phyloP scores from a whole-genome alignment of 2,888 invertebrate species.

The Melanostoma mellinum region DNA sequence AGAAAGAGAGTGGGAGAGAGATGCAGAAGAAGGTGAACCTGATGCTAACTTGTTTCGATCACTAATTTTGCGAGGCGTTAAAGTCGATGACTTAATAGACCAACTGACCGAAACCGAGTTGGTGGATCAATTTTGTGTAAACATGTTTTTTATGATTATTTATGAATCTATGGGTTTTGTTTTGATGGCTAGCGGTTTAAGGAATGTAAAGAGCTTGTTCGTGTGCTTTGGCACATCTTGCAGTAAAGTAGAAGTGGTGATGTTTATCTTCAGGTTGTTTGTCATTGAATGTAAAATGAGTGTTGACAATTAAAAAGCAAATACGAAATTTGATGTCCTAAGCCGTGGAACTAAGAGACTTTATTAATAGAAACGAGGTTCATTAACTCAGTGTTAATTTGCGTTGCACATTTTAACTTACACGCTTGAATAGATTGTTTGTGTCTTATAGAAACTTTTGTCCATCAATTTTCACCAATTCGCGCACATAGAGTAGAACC shows the following conservation, averaged over 20 bases:
- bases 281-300: neutral
- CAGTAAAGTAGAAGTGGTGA: conserved; percentile 41
- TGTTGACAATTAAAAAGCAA: conserved; percentile 39
- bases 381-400: neutral
- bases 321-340: conserved; percentile 15
- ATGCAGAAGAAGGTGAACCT: neutral
- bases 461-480: too few species aligned
- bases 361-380: conserved; percentile 19
- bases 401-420: too few species aligned
- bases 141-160: conserved; percentile 42
- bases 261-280: conserved; percentile 26
- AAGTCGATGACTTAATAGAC: conserved; percentile 22
- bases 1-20: conserved; percentile 9
- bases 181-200: conserved; percentile 14
- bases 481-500: too few species aligned
- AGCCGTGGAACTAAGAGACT: conserved; percentile 1
- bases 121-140: conserved; percentile 16
- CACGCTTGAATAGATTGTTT: too few species aligned
- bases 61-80: conserved; percentile 17
- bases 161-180: conserved; percentile 27
- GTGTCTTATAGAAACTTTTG: too few species aligned
- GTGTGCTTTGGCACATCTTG: conserved; percentile 7
- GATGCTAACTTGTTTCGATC: conserved; percentile 26
- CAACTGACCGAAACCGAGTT: neutral
- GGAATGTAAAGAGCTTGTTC: conserved; percentile 20